Evolutionary conservation across 2,113 vertebrate genomes (phyloP).

Genomic region (Rhodinocichla rosea): DNA sequence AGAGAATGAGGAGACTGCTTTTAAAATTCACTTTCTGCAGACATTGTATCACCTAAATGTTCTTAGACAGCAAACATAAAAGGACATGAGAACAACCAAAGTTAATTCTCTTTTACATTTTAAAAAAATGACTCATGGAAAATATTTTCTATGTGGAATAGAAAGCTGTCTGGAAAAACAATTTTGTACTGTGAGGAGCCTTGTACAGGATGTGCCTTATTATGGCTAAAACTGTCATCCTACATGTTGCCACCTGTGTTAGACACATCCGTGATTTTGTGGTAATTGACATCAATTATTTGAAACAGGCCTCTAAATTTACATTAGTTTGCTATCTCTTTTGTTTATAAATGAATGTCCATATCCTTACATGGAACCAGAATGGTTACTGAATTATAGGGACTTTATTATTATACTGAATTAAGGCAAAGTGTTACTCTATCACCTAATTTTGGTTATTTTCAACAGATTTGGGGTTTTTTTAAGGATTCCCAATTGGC

Average conservation of each 20-base stretch:
- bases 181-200: neutral
- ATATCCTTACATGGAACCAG: neutral
- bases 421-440: neutral
- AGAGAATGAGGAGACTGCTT: neutral
- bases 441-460: neutral
- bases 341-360: neutral
- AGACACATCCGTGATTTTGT: neutral
- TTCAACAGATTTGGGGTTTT: neutral
- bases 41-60: neutral
- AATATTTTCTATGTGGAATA: conserved; percentile 24
- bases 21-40: conserved; percentile 18
- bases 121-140: conserved; percentile 16
- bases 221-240: neutral
- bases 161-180: neutral
- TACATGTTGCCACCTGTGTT: conserved; percentile 3
- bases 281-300: neutral
- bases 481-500: neutral
- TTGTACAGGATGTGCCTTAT: neutral
- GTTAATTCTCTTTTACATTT: neutral
- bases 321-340: neutral
- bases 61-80: conserved; percentile 40
- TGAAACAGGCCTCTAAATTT: neutral
- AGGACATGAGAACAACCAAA: neutral
- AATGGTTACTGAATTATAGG: neutral
- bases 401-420: no score